Evolutionary conservation across 2,797 vertebrate genomes (phyloP).

Genomic region (Oreochromis mossambicus): DNA sequence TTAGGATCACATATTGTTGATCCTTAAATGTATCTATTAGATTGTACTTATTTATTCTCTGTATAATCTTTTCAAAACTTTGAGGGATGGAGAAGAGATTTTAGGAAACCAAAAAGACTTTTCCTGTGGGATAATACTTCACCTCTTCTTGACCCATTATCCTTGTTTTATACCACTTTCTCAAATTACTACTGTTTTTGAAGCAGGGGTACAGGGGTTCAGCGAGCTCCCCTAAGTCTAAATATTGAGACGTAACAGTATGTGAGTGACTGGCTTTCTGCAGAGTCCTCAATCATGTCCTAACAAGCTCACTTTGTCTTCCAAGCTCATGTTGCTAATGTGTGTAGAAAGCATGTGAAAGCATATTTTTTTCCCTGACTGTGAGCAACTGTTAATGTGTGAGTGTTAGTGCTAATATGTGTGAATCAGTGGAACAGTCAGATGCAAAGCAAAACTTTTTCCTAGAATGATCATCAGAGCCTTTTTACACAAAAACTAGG

Average conservation of each 20-base stretch:
- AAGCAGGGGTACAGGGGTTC: constrained; percentile 46
- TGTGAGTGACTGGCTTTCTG: constrained; percentile 50
- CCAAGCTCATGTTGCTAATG: constrained; percentile 71
- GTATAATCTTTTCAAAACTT: constrained; percentile 71
- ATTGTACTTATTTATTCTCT: constrained; percentile 75
- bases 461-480: constrained; percentile 46
- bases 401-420: constrained; percentile 30
- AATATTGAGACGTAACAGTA: constrained; percentile 38
- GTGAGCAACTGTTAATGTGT: constrained; percentile 53
- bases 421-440: constrained; percentile 38
- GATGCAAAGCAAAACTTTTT: constrained; percentile 59
- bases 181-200: constrained; percentile 52
- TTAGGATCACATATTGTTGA: constrained; percentile 79
- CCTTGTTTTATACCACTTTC: constrained; percentile 64
- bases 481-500: constrained; percentile 50
- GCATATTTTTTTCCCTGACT: constrained; percentile 51
- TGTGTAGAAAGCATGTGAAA: constrained; percentile 48
- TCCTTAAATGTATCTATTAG: constrained; percentile 70
- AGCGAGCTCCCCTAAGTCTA: constrained; percentile 43
- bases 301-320: constrained; percentile 81
- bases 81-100: constrained; percentile 60
- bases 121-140: constrained; percentile 55
- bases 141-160: constrained; percentile 45
- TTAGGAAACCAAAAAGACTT: constrained; percentile 77
- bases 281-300: constrained; percentile 62